Evolutionary conservation across 1,140 invertebrate genomes (phyloP).

Genomic region (Apis cerana): DNA sequence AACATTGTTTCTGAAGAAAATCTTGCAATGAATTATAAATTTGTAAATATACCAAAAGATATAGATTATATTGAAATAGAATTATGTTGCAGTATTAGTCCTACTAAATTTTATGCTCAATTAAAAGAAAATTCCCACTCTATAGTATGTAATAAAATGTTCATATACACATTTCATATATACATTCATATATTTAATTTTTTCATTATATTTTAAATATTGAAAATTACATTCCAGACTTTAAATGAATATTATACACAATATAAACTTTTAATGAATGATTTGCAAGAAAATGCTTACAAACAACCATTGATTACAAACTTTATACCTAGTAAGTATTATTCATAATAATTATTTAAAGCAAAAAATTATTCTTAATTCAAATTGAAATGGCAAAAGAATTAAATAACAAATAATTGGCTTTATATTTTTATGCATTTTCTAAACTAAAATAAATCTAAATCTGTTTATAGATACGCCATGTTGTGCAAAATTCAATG

Average conservation of each 20-base stretch:
- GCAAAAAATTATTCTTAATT: neutral
- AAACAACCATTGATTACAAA: conserved; percentile 61
- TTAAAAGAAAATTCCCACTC: conserved; percentile 54
- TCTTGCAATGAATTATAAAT: conserved; percentile 22
- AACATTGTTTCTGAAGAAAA: conserved; percentile 11
- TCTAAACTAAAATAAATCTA: neutral
- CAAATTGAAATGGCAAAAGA: neutral
- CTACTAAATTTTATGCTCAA: conserved; percentile 38
- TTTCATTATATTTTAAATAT: conserved; percentile 4
- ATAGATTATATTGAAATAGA: conserved; percentile 57
- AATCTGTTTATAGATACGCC: conserved; percentile 59
- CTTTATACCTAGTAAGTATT: conserved; percentile 52
- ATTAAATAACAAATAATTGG: neutral
- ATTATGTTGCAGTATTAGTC: conserved; percentile 31
- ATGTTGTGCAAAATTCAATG: conserved; percentile 71
- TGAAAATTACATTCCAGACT: conserved; percentile 31
- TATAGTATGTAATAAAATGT: conserved; percentile 5
- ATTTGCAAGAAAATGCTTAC: conserved; percentile 55
- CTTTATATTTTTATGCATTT: neutral
- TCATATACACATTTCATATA: neutral
- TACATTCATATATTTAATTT: neutral
- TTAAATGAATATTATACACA: conserved; percentile 42
- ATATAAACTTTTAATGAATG: conserved; percentile 53
- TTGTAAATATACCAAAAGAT: conserved; percentile 44
- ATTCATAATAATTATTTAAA: neutral